Conservation (phyloP, 2,797 vertebrate genomes). For the Delichon dasypus region DNA sequence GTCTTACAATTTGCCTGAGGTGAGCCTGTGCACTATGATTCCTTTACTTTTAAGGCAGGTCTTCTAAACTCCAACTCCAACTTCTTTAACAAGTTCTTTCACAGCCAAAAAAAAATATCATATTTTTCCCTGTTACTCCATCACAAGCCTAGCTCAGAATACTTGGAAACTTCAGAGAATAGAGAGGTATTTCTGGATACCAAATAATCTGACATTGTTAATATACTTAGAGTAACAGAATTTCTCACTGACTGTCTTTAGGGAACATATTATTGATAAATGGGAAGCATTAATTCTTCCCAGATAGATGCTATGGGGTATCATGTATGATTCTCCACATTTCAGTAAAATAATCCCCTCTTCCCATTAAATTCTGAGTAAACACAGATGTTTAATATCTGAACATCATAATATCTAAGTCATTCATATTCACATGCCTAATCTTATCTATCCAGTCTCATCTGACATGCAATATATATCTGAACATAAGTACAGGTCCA, state of each 20-base stretch:
- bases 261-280: neutral
- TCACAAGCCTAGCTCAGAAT: neutral
- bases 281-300: neutral
- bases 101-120: fast-evolving
- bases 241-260: neutral
- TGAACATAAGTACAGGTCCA: neutral
- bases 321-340: neutral
- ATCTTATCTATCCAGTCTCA: neutral
- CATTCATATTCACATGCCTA: neutral
- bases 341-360: neutral
- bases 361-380: neutral
- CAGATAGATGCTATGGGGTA: neutral
- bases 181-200: neutral
- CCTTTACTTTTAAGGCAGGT: neutral
- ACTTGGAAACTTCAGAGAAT: neutral
- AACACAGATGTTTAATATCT: neutral
- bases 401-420: neutral
- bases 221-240: neutral
- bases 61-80: neutral
- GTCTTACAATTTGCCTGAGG: neutral
- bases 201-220: neutral
- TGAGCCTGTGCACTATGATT: neutral
- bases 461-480: neutral
- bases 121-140: neutral
- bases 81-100: neutral